A percentile compares a stretch with the other conserved stretches of the same genome.
phyloP scores from a whole-genome alignment of 2,888 invertebrate genomes.

The Ormyrus nitidulus region DNA sequence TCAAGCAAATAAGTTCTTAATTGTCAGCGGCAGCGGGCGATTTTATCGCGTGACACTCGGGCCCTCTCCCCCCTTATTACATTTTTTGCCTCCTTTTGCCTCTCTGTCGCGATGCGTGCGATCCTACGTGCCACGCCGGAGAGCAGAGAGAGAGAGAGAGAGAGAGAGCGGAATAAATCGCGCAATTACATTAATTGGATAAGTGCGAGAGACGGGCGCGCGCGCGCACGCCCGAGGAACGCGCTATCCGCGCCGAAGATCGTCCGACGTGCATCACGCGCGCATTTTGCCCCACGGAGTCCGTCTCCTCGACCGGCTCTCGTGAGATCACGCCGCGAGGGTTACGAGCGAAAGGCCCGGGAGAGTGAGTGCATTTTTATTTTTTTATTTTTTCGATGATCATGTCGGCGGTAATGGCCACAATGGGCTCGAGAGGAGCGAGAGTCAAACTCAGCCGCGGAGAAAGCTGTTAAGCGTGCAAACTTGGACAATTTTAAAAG shows the following conservation, averaged over 20 bases:
- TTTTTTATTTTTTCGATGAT: too few relatives aligned
- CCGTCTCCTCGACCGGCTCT: too few relatives aligned
- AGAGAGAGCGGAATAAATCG: conserved; percentile 66
- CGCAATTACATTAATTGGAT: conserved; percentile 74
- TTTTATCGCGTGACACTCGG: conserved; percentile 68
- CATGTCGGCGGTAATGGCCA: too few relatives aligned
- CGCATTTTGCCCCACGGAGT: too few relatives aligned
- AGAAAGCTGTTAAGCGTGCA: too few relatives aligned
- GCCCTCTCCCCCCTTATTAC: conserved; percentile 58
- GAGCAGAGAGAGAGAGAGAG: not conserved
- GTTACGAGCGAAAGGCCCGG: not conserved
- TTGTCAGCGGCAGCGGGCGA: conserved; percentile 66
- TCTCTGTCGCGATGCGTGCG: conserved; percentile 56
- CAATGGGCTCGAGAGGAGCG: too few relatives aligned
- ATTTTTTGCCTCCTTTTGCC: conserved; percentile 57
- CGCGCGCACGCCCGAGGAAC: conserved; percentile 31
- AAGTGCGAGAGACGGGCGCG: conserved; percentile 62
- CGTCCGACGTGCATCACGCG: not conserved
- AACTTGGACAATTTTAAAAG: too few relatives aligned
- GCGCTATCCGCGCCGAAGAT: conserved; percentile 47
- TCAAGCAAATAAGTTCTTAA: conserved; percentile 68
- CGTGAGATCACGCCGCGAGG: not conserved
- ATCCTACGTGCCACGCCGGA: conserved; percentile 47
- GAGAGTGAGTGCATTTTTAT: too few relatives aligned
- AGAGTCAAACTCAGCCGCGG: too few relatives aligned